A percentile compares a stretch with the other conserved stretches of the same genome.
phyloP scores from a whole-genome alignment of 2,797 vertebrate species.

The Neopelma chrysocephalum region DNA sequence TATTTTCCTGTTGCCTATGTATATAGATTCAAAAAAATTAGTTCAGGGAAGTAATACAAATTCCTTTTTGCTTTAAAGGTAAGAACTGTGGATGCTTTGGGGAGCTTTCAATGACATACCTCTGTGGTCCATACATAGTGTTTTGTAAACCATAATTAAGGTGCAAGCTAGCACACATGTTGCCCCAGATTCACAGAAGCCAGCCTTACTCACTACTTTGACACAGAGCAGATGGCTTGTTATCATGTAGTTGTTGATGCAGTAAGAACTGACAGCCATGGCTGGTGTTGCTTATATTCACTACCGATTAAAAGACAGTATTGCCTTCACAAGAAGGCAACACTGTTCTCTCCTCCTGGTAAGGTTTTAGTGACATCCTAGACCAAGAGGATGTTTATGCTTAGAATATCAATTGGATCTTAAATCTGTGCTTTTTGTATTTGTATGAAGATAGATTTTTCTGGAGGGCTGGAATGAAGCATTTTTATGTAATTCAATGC shows the following conservation, averaged over 20 bases:
- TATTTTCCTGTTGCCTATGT: background rate
- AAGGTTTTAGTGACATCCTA: background rate
- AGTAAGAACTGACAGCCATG: background rate
- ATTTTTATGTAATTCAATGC: background rate
- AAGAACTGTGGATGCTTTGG: background rate
- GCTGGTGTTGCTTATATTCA: conserved; percentile 2
- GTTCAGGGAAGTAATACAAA: background rate
- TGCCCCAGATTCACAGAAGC: conserved; percentile 51
- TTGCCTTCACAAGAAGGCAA: background rate
- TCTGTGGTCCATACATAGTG: background rate
- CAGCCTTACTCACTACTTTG: conserved; percentile 23
- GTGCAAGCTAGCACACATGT: conserved; percentile 18
- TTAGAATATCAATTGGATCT: background rate
- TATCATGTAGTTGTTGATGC: conserved; percentile 27
- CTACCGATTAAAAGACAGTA: background rate
- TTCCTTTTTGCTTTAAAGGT: background rate
- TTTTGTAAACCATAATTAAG: conserved; percentile 39
- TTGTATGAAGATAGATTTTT: background rate
- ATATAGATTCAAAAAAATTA: background rate
- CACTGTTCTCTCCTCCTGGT: background rate
- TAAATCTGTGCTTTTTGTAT: background rate
- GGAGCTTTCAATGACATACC: background rate
- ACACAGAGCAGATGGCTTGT: conserved; percentile 44
- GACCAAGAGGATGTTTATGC: background rate
- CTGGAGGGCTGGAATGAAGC: background rate